These are phyloP conservation scores for Heliconius melpomene DNA, from an alignment of 1,140 invertebrate species.

Conservation along the genomic window DNA sequence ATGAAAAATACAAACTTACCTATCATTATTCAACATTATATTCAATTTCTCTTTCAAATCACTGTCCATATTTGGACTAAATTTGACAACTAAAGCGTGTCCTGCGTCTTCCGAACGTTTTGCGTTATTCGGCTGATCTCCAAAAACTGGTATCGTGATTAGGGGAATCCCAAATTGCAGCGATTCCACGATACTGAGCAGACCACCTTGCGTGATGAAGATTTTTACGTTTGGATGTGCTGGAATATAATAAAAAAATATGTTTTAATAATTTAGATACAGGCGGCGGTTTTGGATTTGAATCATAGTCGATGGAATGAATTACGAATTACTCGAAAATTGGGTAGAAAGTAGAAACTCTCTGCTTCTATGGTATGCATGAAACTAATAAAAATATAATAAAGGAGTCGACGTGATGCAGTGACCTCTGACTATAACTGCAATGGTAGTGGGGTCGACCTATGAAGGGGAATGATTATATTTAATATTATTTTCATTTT, in stretches of 20 bases:
- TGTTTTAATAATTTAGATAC: too few species aligned
- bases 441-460: too few species aligned
- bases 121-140: slow-evolving; percentile 76
- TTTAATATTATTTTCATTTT: too few species aligned
- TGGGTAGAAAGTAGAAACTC: too few species aligned
- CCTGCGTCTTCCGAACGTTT: slow-evolving; percentile 28
- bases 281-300: too few species aligned
- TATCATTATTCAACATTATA: slow-evolving; percentile 47
- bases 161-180: slow-evolving; percentile 82
- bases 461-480: too few species aligned
- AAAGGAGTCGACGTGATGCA: too few species aligned
- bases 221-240: slow-evolving; percentile 67
- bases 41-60: slow-evolving; percentile 37
- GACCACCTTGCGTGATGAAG: slow-evolving; percentile 86
- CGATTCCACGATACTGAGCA: slow-evolving; percentile 83
- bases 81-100: slow-evolving; percentile 39
- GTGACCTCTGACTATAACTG: too few species aligned
- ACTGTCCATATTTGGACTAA: slow-evolving; percentile 31
- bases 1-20: slow-evolving; percentile 32
- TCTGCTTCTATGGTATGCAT: too few species aligned
- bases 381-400: too few species aligned
- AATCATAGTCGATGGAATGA: too few species aligned
- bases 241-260: slow-evolving; percentile 24
- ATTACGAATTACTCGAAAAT: too few species aligned
- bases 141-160: slow-evolving; percentile 83